These are phyloP conservation scores for Xerus inauris DNA, from an alignment of 2,113 vertebrate species.

Conservation along the genomic window DNA sequence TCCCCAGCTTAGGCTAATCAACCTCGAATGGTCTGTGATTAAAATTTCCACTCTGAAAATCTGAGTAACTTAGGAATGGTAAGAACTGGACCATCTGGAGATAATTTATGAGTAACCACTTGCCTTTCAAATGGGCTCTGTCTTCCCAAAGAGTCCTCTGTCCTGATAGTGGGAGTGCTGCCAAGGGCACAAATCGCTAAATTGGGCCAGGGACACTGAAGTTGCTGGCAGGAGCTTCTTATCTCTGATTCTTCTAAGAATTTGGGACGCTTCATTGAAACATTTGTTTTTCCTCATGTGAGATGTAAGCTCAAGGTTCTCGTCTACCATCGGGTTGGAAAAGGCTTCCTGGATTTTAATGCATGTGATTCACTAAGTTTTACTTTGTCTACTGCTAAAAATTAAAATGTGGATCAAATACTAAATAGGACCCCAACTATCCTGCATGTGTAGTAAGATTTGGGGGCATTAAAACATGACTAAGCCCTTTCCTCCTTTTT, in stretches of 20 bases:
- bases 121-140: background rate
- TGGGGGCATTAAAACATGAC: background rate
- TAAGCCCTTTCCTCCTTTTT: background rate
- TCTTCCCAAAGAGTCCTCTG: slow-evolving; percentile 60
- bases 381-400: slow-evolving; percentile 19
- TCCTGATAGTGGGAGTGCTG: background rate
- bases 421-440: background rate
- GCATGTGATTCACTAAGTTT: background rate
- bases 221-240: slow-evolving; percentile 1
- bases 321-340: background rate
- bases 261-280: background rate
- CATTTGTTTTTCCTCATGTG: slow-evolving; percentile 22
- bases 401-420: background rate
- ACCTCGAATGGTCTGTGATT: slow-evolving; percentile 37
- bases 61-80: background rate
- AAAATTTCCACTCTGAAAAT: slow-evolving; percentile 55
- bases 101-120: slow-evolving; percentile 61
- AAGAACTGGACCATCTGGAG: slow-evolving; percentile 60
- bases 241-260: slow-evolving; percentile 66
- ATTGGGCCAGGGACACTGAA: slow-evolving; percentile 46
- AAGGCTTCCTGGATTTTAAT: slow-evolving; percentile 31
- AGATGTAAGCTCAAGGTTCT: slow-evolving; percentile 1
- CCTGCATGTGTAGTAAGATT: background rate
- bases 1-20: slow-evolving; percentile 9
- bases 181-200: slow-evolving; percentile 51